phyloP scores from a whole-genome alignment of 2,113 vertebrate species.

The Xiphophorus couchianus region DNA sequence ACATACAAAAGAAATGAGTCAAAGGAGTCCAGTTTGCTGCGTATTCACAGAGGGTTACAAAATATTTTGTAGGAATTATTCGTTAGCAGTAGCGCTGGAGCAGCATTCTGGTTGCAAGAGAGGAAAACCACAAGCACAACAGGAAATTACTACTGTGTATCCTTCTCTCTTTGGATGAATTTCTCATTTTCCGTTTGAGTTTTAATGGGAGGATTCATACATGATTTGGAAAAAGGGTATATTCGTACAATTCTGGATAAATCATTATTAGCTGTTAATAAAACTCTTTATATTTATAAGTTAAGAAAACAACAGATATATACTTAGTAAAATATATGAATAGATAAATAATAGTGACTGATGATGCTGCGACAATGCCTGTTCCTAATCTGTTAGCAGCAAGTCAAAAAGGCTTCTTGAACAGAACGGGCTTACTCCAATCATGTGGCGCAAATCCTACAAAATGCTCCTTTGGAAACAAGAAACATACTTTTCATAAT shows the following conservation, averaged over 20 bases:
- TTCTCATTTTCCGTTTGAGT: conserved; percentile 30
- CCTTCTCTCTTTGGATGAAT: conserved; percentile 16
- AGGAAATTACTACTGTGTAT: conserved; percentile 23
- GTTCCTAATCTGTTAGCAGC: conserved; percentile 23
- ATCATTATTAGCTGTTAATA: conserved; percentile 63
- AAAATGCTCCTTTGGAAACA: conserved; percentile 47
- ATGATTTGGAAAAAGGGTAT: conserved; percentile 54
- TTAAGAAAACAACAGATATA: conserved; percentile 59
- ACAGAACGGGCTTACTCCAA: conserved; percentile 35
- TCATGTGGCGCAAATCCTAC: conserved; percentile 45
- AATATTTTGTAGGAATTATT: conserved; percentile 56
- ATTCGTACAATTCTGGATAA: conserved; percentile 64
- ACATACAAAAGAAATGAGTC: conserved; percentile 64
- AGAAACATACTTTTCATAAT: conserved; percentile 34
- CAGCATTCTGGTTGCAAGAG: conserved; percentile 49
- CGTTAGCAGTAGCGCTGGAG: conserved; percentile 48
- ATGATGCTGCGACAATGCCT: conserved; percentile 18
- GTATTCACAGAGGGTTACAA: conserved; percentile 67
- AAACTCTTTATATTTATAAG: conserved; percentile 58
- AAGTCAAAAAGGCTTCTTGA: conserved; percentile 30
- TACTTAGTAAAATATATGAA: conserved; percentile 59
- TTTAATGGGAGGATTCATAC: conserved; percentile 39
- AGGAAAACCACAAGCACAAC: conserved; percentile 48
- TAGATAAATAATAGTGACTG: conserved; percentile 66
- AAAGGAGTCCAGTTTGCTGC: conserved; percentile 48